phyloP scores from a whole-genome alignment of 2,797 vertebrate species.

The Sebastes jordani region DNA sequence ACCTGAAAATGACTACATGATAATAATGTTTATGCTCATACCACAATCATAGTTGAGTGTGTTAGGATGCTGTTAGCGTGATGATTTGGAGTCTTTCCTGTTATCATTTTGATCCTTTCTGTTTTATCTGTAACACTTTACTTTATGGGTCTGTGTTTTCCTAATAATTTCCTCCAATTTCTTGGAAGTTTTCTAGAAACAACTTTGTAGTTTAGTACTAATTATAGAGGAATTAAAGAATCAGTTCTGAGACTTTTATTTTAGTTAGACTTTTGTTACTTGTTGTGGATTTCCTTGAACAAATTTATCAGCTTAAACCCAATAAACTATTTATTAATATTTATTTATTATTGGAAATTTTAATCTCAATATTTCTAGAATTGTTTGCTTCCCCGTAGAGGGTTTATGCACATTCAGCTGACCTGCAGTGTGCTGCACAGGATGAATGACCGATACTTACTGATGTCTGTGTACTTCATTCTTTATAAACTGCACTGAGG shows the following conservation, averaged over 20 bases:
- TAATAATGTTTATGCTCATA: neutral
- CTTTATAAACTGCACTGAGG: too few relatives aligned
- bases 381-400: too few relatives aligned
- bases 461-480: too few relatives aligned
- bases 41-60: neutral
- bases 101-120: neutral
- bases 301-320: neutral
- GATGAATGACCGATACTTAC: neutral
- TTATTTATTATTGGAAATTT: neutral
- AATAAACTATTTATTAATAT: neutral
- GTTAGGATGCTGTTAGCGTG: neutral
- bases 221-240: neutral
- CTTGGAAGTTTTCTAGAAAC: neutral
- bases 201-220: neutral
- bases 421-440: neutral
- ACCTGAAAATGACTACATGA: neutral
- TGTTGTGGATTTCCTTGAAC: neutral
- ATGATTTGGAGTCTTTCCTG: neutral
- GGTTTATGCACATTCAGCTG: neutral
- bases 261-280: neutral
- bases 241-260: neutral
- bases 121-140: neutral
- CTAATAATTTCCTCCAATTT: neutral
- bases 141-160: neutral
- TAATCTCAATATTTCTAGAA: accelerated